Conservation (phyloP, 2,888 invertebrate species). For the Crematogaster levior region DNA sequence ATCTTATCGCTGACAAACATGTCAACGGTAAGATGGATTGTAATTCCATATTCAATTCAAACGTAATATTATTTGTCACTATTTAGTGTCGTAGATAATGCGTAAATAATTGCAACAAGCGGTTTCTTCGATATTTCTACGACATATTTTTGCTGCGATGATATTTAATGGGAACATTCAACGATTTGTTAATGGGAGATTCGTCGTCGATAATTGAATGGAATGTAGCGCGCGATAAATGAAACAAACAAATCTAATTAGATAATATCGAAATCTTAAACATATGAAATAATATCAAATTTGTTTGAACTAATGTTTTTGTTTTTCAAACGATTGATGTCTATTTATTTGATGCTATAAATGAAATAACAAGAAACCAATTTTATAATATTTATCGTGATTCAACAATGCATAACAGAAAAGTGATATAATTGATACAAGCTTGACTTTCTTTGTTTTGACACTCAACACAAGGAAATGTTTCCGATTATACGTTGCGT, state of each 20-base stretch:
- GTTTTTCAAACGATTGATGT: too few relatives aligned
- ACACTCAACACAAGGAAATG: background rate
- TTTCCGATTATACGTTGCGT: background rate
- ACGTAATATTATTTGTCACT: background rate
- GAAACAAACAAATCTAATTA: slow-evolving; percentile 31
- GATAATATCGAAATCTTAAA: slow-evolving; percentile 2
- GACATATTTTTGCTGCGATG: slow-evolving; percentile 2
- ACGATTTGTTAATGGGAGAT: background rate
- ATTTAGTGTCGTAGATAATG: slow-evolving; percentile 2
- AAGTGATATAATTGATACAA: background rate
- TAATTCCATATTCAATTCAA: slow-evolving; percentile 10
- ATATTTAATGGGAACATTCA: background rate
- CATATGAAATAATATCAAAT: background rate
- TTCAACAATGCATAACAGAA: background rate
- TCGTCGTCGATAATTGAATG: slow-evolving; percentile 14
- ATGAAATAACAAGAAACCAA: background rate
- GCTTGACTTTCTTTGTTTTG: background rate
- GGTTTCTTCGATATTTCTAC: background rate
- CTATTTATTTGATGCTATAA: background rate
- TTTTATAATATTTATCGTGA: background rate
- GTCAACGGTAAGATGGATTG: slow-evolving; percentile 21
- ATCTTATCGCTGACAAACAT: background rate
- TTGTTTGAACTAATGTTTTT: background rate
- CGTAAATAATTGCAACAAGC: slow-evolving; percentile 9
- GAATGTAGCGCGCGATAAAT: background rate